These are phyloP conservation scores for Hyposoter didymator DNA, from an alignment of 2,888 invertebrate species.

Conservation along the genomic window DNA sequence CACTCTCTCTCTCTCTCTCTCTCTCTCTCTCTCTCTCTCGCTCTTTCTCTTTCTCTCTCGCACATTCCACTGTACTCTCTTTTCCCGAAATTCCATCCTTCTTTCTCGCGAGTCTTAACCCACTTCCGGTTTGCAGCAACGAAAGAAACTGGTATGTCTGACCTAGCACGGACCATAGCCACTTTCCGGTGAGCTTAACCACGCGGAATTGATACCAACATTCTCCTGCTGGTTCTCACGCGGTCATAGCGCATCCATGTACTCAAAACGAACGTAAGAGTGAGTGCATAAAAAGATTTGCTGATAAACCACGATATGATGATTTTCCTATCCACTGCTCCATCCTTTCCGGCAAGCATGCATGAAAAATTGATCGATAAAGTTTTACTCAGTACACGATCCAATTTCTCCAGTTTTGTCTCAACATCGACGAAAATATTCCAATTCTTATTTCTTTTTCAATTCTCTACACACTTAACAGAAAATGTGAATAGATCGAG, in stretches of 20 bases:
- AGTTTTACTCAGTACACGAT: neutral
- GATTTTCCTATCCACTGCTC: conserved; percentile 7
- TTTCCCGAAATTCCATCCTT: neutral
- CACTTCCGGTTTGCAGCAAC: conserved; percentile 60
- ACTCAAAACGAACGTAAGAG: conserved; percentile 16
- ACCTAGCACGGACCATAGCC: conserved; percentile 52
- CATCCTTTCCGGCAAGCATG: neutral
- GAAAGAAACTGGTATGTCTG: conserved; percentile 49
- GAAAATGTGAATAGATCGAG: neutral
- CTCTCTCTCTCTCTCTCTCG: conserved; percentile 5
- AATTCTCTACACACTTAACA: neutral
- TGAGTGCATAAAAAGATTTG: conserved; percentile 21
- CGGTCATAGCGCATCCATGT: conserved; percentile 56
- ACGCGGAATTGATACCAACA: conserved; percentile 57
- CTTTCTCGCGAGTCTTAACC: conserved; percentile 61
- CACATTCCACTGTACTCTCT: neutral
- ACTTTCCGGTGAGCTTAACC: conserved; percentile 45
- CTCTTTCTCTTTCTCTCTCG: neutral
- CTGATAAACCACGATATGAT: conserved; percentile 26
- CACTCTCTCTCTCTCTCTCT: conserved; percentile 13
- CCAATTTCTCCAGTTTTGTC: neutral
- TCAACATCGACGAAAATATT: neutral
- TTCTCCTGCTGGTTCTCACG: conserved; percentile 44
- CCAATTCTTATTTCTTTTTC: neutral
- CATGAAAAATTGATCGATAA: conserved; percentile 15